Evolutionary conservation across 35 echinoderm and acorn worm genomes (phyloP), one percentile per base, ranked within the genome.

Genomic region (Heliocidaris erythrogramma): DNA sequence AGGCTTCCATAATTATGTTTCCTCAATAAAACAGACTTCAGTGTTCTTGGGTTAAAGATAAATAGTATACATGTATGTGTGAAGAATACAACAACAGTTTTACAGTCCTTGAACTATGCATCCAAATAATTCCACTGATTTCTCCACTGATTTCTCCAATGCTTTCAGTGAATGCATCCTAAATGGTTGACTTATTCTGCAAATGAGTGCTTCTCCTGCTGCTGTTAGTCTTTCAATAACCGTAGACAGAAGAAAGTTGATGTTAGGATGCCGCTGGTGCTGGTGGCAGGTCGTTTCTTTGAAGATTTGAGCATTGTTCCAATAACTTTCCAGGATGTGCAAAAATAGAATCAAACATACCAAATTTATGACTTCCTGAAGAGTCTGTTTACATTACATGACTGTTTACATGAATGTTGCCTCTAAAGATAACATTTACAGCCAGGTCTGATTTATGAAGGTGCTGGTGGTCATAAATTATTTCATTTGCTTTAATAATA

Each of bases 351-450:
- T 78, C 65, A 21, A 24, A 27, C 65, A 78, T 78, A 78, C 18
- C n/a, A 8, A 78, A 78, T 78, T 78, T 78, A 78, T n/a, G 18
- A 78, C 65, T 78, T 78, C 21, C 65, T 78, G 65, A 78, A 18
- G 7, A 7, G 65, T 78, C 61, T 50, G 49, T 5, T 24, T 69
- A 16, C n/a, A n/a, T 24, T 24, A 16, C 65, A 78, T 42, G 35
- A 42, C 21, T 78, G 65, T 78, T 78, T 78, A 78, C 65, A 78
- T 78, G 65, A 78, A 78, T 78, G 65, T 78, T 78, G 35, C 65
- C 61, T 60, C 4, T 60, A 42, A 42, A 42, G 3, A 42, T 42
- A 60, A 27, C 17, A 78, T 78, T 78, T 78, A 78, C 17, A 78
- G 21, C 65, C 65, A 27, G 65, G 14, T 78, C 21, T 27, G 65